Evolutionary conservation across 2,888 invertebrate species (phyloP).

Genomic region (Dorcus parallelipipedus): DNA sequence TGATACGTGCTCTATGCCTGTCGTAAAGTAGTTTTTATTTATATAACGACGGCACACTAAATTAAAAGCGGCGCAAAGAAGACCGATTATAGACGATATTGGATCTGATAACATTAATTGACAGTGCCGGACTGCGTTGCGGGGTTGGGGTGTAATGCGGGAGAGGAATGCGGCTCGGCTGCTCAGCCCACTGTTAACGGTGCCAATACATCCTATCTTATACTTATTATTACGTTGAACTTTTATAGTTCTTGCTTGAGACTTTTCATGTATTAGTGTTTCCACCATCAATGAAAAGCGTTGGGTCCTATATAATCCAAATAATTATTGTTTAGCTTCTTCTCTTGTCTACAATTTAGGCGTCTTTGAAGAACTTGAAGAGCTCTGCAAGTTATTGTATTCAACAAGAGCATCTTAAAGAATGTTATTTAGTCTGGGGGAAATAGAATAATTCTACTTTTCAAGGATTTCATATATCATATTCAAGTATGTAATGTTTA

Average conservation of each 20-base stretch:
- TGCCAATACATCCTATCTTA: constrained; percentile 17
- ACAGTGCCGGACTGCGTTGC: constrained; percentile 24
- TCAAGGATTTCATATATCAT: too few species aligned
- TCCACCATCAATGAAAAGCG: constrained; percentile 4
- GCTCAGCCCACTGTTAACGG: constrained; percentile 14
- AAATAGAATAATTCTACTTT: too few species aligned
- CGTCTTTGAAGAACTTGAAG: too few species aligned
- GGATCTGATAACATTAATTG: constrained; percentile 28
- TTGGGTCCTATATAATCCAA: too few species aligned
- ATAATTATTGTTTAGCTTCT: too few species aligned
- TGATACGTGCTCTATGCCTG: constrained; percentile 14
- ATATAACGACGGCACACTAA: constrained; percentile 18
- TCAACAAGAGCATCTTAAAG: too few species aligned
- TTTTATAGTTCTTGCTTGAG: constrained; percentile 16
- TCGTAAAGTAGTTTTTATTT: constrained; percentile 15
- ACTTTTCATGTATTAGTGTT: constrained; percentile 12
- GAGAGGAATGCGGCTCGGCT: constrained; percentile 22
- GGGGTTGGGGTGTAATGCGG: constrained; percentile 18
- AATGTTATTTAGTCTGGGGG: too few species aligned
- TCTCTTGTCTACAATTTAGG: too few species aligned
- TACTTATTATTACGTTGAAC: constrained; percentile 21
- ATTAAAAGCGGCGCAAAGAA: constrained; percentile 27
- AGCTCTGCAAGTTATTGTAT: too few species aligned
- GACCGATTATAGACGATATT: constrained; percentile 27
- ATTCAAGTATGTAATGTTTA: too few species aligned